Evolutionary conservation across 2,113 vertebrate species (phyloP).

Genomic region (Scytalopus superciliaris): DNA sequence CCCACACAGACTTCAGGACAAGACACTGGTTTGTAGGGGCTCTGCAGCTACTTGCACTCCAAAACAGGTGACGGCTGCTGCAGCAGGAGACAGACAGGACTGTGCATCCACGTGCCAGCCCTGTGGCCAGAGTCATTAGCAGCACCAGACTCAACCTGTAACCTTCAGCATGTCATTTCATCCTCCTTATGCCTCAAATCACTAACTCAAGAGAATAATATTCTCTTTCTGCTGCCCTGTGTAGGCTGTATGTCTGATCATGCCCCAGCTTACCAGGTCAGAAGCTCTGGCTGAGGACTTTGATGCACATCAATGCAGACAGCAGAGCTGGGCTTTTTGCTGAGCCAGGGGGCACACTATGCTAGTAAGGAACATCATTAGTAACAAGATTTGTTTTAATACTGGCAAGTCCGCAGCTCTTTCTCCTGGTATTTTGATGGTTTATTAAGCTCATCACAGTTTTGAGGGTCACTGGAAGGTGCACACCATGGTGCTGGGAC

Average conservation of each 20-base stretch:
- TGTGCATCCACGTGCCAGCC: accelerated
- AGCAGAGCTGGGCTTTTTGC: background rate
- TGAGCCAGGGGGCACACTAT: background rate
- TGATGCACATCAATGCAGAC: accelerated
- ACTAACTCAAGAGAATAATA: background rate
- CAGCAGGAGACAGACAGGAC: background rate
- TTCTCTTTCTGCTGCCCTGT: accelerated
- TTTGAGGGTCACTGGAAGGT: background rate
- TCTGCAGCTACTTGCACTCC: background rate
- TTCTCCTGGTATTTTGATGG: background rate
- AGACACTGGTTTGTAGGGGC: background rate
- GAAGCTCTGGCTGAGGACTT: background rate
- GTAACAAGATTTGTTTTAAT: background rate
- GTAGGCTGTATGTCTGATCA: background rate
- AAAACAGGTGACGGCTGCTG: accelerated
- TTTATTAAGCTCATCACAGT: background rate
- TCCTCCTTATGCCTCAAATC: background rate
- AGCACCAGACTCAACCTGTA: background rate
- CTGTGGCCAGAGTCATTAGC: background rate
- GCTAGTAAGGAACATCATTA: background rate
- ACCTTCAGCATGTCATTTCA: background rate
- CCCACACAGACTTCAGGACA: background rate
- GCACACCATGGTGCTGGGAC: background rate
- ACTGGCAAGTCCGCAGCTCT: accelerated
- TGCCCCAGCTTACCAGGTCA: background rate